phyloP scores from a whole-genome alignment of 53 echinoderm and acorn worm genomes.

The Stichopus horrens region DNA sequence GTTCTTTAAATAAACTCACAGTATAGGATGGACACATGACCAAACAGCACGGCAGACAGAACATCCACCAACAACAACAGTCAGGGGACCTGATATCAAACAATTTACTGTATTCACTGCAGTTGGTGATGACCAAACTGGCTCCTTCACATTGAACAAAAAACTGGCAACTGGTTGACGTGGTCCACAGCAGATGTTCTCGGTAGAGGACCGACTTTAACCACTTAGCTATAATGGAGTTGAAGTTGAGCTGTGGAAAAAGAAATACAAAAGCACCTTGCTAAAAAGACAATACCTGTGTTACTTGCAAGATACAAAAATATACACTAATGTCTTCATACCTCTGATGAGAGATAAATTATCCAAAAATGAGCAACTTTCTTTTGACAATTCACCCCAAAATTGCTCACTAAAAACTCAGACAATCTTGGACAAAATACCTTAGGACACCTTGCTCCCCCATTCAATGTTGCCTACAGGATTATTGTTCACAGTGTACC shows the following conservation, averaged over 20 bases:
- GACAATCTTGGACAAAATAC: too few species aligned
- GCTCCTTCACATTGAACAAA: conserved; percentile 22
- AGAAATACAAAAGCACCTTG: background rate
- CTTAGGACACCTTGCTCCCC: too few species aligned
- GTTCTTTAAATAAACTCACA: conserved; percentile 20
- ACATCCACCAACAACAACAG: conserved; percentile 47
- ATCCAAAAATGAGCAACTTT: too few species aligned
- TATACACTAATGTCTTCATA: background rate
- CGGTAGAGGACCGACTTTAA: conserved; percentile 49
- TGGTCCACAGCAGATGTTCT: conserved; percentile 36
- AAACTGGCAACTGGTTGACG: conserved; percentile 31
- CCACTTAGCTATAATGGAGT: conserved; percentile 46
- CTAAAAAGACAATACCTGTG: background rate
- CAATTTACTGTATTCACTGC: conserved; percentile 45
- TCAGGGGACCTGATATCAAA: conserved; percentile 41
- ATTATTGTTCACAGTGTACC: too few species aligned
- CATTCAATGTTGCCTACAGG: too few species aligned
- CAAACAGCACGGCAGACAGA: conserved; percentile 53
- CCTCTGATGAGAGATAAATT: background rate
- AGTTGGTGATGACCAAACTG: conserved; percentile 51
- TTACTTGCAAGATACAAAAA: background rate
- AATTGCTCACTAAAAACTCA: too few species aligned
- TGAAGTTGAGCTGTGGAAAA: conserved; percentile 49
- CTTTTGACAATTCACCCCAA: too few species aligned
- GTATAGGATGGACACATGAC: conserved; percentile 53